Evolutionary conservation across 1,140 invertebrate species (phyloP).

Genomic region (Melitaea cinxia): DNA sequence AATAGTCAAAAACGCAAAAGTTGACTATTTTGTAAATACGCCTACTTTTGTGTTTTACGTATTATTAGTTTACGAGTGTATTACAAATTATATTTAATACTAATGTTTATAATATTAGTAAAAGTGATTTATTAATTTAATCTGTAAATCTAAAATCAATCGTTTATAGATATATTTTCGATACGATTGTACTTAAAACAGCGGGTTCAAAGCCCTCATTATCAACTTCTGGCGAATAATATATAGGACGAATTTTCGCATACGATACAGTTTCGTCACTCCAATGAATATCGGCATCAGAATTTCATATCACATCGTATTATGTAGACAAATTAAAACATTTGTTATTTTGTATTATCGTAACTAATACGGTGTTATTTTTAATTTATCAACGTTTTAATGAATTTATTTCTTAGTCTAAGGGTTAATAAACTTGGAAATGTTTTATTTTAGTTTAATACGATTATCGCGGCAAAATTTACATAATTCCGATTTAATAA

Average conservation of each 20-base stretch:
- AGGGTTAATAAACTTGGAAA: conserved; percentile 49
- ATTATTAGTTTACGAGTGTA: no score
- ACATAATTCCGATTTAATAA: conserved; percentile 31
- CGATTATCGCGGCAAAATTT: neutral
- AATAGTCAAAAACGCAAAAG: no score
- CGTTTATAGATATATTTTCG: conserved; percentile 31
- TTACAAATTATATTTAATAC: no score
- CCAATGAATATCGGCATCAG: conserved; percentile 2
- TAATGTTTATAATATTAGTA: no score
- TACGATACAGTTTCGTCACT: conserved; percentile 34
- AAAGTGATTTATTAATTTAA: no score
- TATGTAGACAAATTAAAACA: neutral
- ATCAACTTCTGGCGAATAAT: conserved; percentile 66
- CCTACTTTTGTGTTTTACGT: no score
- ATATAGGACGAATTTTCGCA: conserved; percentile 70
- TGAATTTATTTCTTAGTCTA: conserved; percentile 32
- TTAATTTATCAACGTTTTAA: neutral
- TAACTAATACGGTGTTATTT: neutral
- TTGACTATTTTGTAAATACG: no score
- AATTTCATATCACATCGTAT: conserved; percentile 29
- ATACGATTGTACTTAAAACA: conserved; percentile 48
- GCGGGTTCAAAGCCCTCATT: conserved; percentile 63
- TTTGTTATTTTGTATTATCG: neutral
- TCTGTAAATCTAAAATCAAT: conserved; percentile 36
- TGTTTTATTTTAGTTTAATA: neutral